Evolutionary conservation across 1,140 invertebrate species (phyloP).

Genomic region (Drosophila jambulina): DNA sequence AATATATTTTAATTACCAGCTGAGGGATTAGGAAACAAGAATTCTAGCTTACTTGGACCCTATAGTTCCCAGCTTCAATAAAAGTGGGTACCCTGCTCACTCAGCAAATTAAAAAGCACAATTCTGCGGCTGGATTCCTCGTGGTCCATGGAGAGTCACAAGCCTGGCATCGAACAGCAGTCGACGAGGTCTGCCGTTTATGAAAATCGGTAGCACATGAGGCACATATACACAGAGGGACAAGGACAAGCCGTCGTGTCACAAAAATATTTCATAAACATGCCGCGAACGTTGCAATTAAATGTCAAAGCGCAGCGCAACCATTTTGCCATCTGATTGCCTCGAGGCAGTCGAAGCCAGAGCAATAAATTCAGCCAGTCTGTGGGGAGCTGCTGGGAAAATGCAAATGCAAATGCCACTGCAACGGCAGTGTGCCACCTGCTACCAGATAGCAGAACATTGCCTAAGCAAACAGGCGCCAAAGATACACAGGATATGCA

Average conservation of each 20-base stretch:
- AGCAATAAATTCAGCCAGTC: conserved; percentile 51
- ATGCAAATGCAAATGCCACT: conserved; percentile 15
- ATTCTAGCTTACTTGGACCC: not conserved
- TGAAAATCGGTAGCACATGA: conserved; percentile 44
- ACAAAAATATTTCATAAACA: conserved; percentile 61
- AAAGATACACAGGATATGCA: conserved; percentile 10
- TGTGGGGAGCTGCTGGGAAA: conserved; percentile 29
- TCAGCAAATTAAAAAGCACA: conserved; percentile 44
- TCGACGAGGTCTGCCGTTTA: conserved; percentile 45
- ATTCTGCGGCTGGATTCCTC: conserved; percentile 4
- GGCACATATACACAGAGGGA: not conserved
- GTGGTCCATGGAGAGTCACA: conserved; percentile 13
- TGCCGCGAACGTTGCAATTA: conserved; percentile 49
- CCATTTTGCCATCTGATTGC: conserved; percentile 63
- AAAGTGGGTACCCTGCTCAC: no score
- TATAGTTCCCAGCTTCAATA: not conserved
- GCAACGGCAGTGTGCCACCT: conserved; percentile 17
- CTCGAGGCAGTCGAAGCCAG: conserved; percentile 44
- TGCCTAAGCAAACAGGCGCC: conserved; percentile 35
- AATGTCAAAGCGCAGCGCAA: conserved; percentile 56
- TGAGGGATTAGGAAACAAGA: not conserved
- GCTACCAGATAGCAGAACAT: conserved; percentile 20
- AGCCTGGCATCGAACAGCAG: conserved; percentile 19
- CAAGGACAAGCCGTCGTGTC: conserved; percentile 8
- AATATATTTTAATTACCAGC: not conserved